Evolutionary conservation across 2,797 vertebrate species (phyloP).

Genomic region (Semaprochilodus insignis): DNA sequence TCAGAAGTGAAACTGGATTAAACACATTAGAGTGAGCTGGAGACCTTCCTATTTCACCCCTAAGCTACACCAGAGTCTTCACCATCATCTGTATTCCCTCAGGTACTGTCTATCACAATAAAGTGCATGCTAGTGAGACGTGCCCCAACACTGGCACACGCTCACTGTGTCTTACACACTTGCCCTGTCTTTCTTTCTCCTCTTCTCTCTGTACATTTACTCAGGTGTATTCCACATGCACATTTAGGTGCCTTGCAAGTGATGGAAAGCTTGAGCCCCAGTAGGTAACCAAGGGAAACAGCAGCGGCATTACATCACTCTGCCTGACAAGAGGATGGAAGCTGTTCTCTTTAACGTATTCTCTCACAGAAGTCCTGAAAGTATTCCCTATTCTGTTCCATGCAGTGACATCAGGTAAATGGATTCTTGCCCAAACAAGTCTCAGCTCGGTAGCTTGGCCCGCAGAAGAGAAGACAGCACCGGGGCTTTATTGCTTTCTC

Average conservation of each 20-base stretch:
- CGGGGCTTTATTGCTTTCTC: conserved; percentile 64
- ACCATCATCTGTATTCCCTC: neutral
- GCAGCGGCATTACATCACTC: conserved; percentile 24
- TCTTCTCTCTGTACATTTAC: conserved; percentile 1
- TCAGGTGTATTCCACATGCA: conserved; percentile 3
- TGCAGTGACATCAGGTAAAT: conserved; percentile 41
- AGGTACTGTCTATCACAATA: neutral
- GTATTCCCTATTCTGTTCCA: conserved; percentile 20
- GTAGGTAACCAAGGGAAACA: conserved; percentile 20
- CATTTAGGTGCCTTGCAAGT: neutral
- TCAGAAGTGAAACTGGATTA: conserved; percentile 49
- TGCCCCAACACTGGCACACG: neutral
- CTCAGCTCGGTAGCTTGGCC: conserved; percentile 24
- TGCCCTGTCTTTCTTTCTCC: neutral
- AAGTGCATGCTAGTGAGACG: neutral
- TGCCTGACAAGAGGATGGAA: conserved; percentile 16
- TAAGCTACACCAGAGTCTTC: conserved; percentile 10
- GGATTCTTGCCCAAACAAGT: conserved; percentile 35
- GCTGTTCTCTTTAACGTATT: conserved; percentile 17
- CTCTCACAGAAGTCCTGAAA: conserved; percentile 17
- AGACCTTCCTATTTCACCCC: conserved; percentile 8
- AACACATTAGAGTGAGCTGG: conserved; percentile 38
- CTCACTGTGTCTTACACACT: conserved; percentile 9
- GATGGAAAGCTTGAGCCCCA: conserved; percentile 14
- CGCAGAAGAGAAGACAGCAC: conserved; percentile 53